Percentiles rank a stretch among this genome's conserved stretches.
These are phyloP conservation scores for Acrobasis consociella DNA, from an alignment of 2,888 invertebrate species.

Conservation along the genomic window DNA sequence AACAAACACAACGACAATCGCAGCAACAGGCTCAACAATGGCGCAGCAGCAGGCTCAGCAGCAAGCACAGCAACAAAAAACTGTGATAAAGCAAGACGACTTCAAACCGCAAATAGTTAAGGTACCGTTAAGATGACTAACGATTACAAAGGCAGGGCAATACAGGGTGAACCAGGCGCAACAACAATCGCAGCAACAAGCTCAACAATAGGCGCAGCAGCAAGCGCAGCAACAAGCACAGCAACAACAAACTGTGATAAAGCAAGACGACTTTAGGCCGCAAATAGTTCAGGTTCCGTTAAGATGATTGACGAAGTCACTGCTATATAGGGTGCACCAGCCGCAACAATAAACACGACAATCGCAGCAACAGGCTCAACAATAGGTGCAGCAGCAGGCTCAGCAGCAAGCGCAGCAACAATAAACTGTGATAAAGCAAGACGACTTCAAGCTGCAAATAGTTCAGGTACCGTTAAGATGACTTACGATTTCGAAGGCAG, in stretches of 20 bases:
- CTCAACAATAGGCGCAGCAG: not conserved
- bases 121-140: slow-evolving; percentile 48
- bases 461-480: no score
- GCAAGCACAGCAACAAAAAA: slow-evolving; percentile 63
- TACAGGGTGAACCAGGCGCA: not conserved
- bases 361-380: not conserved
- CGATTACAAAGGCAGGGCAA: no score
- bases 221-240: not conserved
- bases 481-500: no score
- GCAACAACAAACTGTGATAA: not conserved
- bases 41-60: slow-evolving; percentile 60
- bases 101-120: slow-evolving; percentile 80
- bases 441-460: no score
- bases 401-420: not conserved
- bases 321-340: no score
- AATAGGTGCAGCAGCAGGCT: not conserved
- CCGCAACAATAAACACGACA: no score
- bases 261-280: no score
- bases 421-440: no score
- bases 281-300: no score
- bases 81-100: slow-evolving; percentile 79
- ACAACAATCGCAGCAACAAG: slow-evolving; percentile 26
- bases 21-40: slow-evolving; percentile 53
- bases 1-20: slow-evolving; percentile 49
- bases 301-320: no score